Evolutionary conservation across 2,113 vertebrate genomes (phyloP).

Genomic region (Colistium nudipinnis): DNA sequence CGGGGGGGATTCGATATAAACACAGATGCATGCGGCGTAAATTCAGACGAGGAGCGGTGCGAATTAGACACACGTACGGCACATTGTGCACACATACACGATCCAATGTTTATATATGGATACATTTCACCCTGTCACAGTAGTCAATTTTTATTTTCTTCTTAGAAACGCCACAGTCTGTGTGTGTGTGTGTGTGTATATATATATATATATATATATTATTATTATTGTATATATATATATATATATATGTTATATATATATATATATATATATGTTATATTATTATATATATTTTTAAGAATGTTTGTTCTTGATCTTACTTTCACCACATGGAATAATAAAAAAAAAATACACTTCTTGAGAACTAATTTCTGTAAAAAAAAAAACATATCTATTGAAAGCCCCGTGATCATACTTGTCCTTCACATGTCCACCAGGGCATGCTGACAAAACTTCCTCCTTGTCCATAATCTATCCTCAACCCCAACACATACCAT

Average conservation of each 20-base stretch:
- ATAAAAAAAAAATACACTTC: too few relatives aligned
- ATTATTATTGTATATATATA: too few relatives aligned
- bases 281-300: not conserved
- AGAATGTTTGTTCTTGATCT: not conserved
- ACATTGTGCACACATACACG: not conserved
- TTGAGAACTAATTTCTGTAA: too few relatives aligned
- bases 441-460: constrained; percentile 3
- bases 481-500: not conserved
- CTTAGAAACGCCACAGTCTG: not conserved
- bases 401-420: not conserved
- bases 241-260: too few relatives aligned
- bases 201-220: too few relatives aligned
- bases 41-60: not conserved
- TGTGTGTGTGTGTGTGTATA: not conserved
- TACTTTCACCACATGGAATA: too few relatives aligned
- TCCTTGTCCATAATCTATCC: constrained; percentile 17
- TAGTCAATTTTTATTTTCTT: too few relatives aligned
- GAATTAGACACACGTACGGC: too few relatives aligned
- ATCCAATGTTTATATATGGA: not conserved
- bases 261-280: too few relatives aligned
- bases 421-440: constrained; percentile 14
- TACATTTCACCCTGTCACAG: too few relatives aligned
- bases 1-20: constrained; percentile 2
- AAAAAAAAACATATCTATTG: too few relatives aligned
- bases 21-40: not conserved